phyloP scores from a whole-genome alignment of 2,113 vertebrate genomes.

The Paramormyrops kingsleyae region DNA sequence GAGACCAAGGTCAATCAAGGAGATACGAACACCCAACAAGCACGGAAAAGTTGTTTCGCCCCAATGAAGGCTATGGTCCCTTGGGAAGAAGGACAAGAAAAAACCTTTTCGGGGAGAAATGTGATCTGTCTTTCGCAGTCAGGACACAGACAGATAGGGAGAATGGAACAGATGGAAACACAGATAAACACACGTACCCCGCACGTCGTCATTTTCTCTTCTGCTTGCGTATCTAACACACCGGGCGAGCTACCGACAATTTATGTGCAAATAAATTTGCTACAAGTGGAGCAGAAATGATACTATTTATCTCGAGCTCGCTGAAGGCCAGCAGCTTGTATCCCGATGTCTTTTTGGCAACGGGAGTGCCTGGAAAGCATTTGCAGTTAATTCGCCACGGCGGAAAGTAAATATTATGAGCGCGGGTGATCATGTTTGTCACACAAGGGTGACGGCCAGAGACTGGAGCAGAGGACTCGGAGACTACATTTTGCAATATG shows the following conservation, averaged over 20 bases:
- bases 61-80: neutral
- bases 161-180: neutral
- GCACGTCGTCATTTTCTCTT: neutral
- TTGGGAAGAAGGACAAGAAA: neutral
- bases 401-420: slow-evolving; percentile 2
- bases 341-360: neutral
- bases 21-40: neutral
- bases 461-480: neutral
- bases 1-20: neutral
- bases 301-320: neutral
- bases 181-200: neutral
- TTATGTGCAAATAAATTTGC: slow-evolving; percentile 5
- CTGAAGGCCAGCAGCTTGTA: neutral
- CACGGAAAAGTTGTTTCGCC: neutral
- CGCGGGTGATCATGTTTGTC: neutral
- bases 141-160: neutral
- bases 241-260: neutral
- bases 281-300: neutral
- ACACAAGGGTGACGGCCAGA: neutral
- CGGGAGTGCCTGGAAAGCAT: neutral
- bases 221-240: neutral
- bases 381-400: neutral
- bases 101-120: neutral
- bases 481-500: neutral
- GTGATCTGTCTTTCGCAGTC: neutral